These are phyloP conservation scores for Poliocrania exsul DNA, from an alignment of 2,797 vertebrate genomes.

Conservation along the genomic window DNA sequence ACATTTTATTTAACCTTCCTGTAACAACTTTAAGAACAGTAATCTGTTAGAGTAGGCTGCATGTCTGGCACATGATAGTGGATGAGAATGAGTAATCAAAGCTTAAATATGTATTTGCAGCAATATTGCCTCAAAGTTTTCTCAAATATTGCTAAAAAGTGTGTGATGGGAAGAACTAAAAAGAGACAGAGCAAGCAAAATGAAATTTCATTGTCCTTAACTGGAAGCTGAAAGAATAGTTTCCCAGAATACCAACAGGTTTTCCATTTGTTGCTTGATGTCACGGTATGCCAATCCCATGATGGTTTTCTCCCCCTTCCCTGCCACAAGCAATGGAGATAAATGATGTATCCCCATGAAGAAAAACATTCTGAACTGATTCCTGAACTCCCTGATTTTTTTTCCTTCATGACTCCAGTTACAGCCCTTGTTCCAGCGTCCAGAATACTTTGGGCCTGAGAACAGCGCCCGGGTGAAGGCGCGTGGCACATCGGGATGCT, in stretches of 20 bases:
- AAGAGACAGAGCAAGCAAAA: constrained; percentile 53
- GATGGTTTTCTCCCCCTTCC: not conserved
- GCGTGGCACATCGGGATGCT: not conserved
- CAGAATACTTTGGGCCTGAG: constrained; percentile 48
- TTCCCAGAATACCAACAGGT: not conserved
- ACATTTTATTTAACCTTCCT: constrained; percentile 75
- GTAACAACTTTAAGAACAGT: constrained; percentile 74
- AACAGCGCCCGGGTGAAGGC: not conserved
- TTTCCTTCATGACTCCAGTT: constrained; percentile 6
- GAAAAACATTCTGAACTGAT: not conserved
- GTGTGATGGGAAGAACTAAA: constrained; percentile 37
- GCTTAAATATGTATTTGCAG: constrained; percentile 78
- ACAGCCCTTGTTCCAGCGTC: not conserved
- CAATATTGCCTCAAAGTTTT: constrained; percentile 59
- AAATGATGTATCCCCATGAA: not conserved
- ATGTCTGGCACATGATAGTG: constrained; percentile 75
- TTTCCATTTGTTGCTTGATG: constrained; percentile 29
- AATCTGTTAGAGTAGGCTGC: constrained; percentile 78
- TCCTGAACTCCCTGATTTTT: constrained; percentile 19
- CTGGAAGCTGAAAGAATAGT: constrained; percentile 20
- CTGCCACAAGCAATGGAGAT: constrained; percentile 20
- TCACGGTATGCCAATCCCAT: not conserved
- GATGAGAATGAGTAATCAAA: constrained; percentile 79
- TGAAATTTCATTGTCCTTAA: not conserved
- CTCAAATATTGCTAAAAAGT: constrained; percentile 50